Evolutionary conservation across 2,113 vertebrate genomes (phyloP), one percentile per base, ranked within the genome.

Genomic region (Eretmochelys imbricata): DNA sequence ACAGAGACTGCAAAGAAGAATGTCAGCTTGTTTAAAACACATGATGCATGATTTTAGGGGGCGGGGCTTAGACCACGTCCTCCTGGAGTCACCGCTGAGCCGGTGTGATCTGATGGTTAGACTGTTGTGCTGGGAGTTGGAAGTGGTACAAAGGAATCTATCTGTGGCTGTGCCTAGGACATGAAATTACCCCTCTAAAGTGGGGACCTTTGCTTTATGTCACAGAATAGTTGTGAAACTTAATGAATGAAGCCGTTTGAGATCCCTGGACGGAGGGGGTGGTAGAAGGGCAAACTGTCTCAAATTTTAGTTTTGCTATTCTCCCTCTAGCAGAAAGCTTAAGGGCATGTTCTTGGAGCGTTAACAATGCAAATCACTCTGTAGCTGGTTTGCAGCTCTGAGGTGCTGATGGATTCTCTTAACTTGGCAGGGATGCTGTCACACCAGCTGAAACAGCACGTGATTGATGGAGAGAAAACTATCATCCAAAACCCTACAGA

Each of bases 401-500:
- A 31, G 83, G 87, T 19, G 62, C 46, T 82, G 82, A 82, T 10
- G 88, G 78, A 3, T 9, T 78, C 42, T 51, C 59, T 72, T 87
- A 6, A 83, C 1, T n/a, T 31, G 62, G 35, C 96, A 99, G 99
- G 99, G 84, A 99, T 99, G 99, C 97, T 99, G 93, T 99, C 99
- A 8, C 99, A 99, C 98, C 99, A 99, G 87, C 98, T 99, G 91
- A 99, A 99, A 96, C 99, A 99, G 95, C 99, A 99, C 54, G 98
- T 99, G 94, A 99, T 99, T 10, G 99, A 99, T 69, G 99, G 99
- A 29, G 99, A 99, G 98, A 99, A 99, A 98, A 99, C 99, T 2
- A 99, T 99, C 97, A 99, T 99, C 96, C 99, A 99, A 97, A 99
- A 99, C 93, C 99, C 99, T 57, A 98, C 99, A 93, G 99, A 99